Conservation (phyloP, 1,140 invertebrate genomes). For the Anthonomus grandis region DNA sequence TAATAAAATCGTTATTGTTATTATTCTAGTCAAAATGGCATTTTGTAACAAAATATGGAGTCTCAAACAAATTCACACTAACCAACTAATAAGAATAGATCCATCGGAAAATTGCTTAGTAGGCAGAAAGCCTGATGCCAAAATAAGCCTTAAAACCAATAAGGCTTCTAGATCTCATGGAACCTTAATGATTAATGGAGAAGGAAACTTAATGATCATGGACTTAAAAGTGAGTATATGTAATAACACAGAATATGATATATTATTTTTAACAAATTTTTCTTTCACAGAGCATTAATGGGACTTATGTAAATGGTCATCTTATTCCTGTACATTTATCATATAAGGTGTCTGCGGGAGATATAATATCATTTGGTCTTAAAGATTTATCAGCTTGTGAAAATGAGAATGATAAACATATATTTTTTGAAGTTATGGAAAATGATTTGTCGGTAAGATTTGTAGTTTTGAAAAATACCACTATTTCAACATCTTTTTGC, state of each 20-base stretch:
- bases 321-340: background rate
- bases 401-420: slow-evolving; percentile 5
- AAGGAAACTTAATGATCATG: background rate
- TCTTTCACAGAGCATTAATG: slow-evolving; percentile 22
- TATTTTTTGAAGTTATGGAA: slow-evolving; percentile 14
- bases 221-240: slow-evolving; percentile 10
- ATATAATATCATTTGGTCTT: slow-evolving; percentile 15
- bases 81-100: background rate
- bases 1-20: no score
- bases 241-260: background rate
- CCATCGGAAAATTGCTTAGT: background rate
- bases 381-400: background rate
- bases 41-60: no score
- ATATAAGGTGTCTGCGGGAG: slow-evolving; percentile 8
- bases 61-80: background rate
- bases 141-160: slow-evolving; percentile 7
- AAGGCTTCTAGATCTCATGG: slow-evolving; percentile 13
- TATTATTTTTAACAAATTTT: no score
- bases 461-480: background rate
- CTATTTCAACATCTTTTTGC: background rate
- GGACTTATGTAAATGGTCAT: slow-evolving; percentile 20
- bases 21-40: no score
- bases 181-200: background rate
- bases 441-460: background rate
- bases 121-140: background rate